Evolutionary conservation across 2,113 vertebrate species (phyloP).

Genomic region (Myiagra hebetior): DNA sequence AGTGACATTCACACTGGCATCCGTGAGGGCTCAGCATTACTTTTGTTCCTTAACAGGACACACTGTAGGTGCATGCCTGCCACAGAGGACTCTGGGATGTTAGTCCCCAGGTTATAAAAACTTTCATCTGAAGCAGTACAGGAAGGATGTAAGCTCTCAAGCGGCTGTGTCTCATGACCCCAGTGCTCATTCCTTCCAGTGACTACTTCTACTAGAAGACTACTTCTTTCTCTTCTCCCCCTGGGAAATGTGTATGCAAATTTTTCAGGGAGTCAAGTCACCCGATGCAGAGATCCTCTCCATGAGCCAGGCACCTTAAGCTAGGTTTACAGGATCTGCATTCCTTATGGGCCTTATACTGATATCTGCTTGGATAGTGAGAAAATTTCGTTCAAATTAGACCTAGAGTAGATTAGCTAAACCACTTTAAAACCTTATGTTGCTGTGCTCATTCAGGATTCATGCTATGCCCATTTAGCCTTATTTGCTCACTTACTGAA

Average conservation of each 20-base stretch:
- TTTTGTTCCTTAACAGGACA: neutral
- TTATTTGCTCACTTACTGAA: neutral
- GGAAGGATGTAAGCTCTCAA: neutral
- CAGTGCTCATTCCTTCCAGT: neutral
- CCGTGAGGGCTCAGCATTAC: neutral
- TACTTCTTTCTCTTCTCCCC: neutral
- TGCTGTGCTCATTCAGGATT: neutral
- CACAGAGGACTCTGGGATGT: neutral
- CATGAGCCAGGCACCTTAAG: neutral
- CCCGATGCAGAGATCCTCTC: rapidly evolving
- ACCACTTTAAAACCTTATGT: neutral
- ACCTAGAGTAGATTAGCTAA: neutral
- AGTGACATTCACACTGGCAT: neutral
- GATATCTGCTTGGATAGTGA: neutral
- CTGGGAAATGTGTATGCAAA: neutral
- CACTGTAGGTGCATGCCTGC: neutral
- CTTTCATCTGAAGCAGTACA: neutral
- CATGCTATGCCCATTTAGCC: neutral
- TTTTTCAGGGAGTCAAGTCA: neutral
- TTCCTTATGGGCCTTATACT: neutral
- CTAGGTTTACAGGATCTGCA: neutral
- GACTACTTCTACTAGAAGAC: neutral
- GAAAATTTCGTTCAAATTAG: neutral
- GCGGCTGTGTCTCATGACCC: neutral
- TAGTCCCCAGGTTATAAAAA: neutral